Percentiles rank a stretch among this genome's conserved stretches.
These are phyloP conservation scores for Heliocidaris tuberculata DNA, from an alignment of 35 echinoderm and acorn worm genomes.

Conservation along the genomic window DNA sequence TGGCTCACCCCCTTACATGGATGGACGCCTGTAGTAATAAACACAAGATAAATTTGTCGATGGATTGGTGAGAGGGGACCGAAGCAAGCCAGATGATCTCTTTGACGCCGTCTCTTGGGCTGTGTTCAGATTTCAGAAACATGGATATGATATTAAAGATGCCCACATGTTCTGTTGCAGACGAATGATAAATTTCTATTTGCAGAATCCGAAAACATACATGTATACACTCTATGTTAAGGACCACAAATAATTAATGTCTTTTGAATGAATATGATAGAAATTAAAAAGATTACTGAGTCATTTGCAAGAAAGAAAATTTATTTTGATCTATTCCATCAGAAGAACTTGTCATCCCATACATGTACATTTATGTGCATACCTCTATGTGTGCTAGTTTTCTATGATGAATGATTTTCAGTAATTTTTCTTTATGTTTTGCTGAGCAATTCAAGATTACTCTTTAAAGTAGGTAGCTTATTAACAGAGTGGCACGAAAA, in stretches of 20 bases:
- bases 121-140: neutral
- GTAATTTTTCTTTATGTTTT: no score
- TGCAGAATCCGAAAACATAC: neutral
- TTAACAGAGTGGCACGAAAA: no score
- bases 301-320: no score
- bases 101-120: neutral
- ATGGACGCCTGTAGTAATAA: neutral
- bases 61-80: neutral
- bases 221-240: neutral
- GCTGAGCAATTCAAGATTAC: no score
- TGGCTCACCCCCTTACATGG: slow-evolving; percentile 21
- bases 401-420: no score
- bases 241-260: neutral
- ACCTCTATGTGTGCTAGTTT: no score
- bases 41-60: neutral
- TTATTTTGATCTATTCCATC: no score
- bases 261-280: neutral
- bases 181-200: neutral
- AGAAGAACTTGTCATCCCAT: no score
- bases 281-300: neutral
- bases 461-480: no score
- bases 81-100: neutral
- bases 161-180: no score
- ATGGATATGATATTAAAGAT: neutral
- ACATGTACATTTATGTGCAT: no score